Percentiles rank a stretch among this genome's conserved stretches.
Evolutionary conservation across 92 coral and sea anemone genomes (phyloP).

Genomic region (Porites lobata): DNA sequence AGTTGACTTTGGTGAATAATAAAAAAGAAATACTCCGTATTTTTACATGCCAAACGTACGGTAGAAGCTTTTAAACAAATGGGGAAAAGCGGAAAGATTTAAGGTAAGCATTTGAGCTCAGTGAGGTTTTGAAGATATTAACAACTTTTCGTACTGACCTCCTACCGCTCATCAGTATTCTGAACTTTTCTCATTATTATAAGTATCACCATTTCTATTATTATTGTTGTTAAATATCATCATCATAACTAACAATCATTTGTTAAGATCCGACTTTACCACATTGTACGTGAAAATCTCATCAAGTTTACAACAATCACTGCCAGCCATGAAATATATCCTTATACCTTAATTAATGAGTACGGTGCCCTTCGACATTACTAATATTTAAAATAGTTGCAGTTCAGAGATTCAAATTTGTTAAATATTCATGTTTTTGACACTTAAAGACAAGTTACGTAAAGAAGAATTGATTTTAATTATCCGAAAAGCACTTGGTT

Average conservation of each 20-base stretch:
- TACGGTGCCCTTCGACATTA: not conserved
- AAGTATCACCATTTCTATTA: not conserved
- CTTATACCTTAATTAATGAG: not conserved
- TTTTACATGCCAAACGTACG: not conserved
- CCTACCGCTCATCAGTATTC: not conserved
- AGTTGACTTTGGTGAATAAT: too few relatives aligned
- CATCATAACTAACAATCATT: not conserved
- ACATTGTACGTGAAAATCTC: not conserved
- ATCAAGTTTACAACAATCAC: not conserved
- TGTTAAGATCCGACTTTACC: conserved; percentile 1
- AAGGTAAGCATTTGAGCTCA: not conserved
- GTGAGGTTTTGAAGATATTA: not conserved
- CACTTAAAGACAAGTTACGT: conserved; percentile 19
- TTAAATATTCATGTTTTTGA: conserved; percentile 46
- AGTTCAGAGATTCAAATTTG: not conserved
- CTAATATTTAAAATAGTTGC: conserved; percentile 6
- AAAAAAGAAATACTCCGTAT: too few relatives aligned
- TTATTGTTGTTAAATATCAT: not conserved
- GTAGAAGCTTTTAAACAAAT: not conserved
- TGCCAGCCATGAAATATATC: conserved; percentile 7
- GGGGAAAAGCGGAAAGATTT: too few relatives aligned
- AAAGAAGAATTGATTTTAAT: conserved; percentile 29
- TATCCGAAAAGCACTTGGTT: conserved; percentile 21
- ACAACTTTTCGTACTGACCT: too few relatives aligned
- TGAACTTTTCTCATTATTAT: not conserved